Base-by-base conservation (phyloP, 2,113 vertebrate genomes). In the Apaloderma vittatum region DNA sequence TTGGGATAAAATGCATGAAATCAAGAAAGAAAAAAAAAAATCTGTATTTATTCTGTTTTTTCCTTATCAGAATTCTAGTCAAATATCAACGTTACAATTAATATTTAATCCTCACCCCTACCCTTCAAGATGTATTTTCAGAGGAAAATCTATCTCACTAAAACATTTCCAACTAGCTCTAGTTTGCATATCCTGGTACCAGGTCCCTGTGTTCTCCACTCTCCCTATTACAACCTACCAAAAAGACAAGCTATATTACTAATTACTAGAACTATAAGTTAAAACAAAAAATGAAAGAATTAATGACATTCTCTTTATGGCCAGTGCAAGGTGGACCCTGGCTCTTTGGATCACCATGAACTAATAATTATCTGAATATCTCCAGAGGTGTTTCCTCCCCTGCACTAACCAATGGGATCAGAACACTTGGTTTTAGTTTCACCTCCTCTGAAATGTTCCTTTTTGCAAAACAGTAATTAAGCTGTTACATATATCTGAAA, bases 401-500 rank as follows among this genome's bases (percentile, higher is more conserved):
- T 40, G 40, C 58, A 70, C 30, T 63, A 71, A 90, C 32, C 24
- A 23, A 0, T 76, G 62, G 54, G 75, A 57, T 37, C 57, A 62
- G 15, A 79, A 68, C 52, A 49, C 15, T 20, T 36, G 52, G 1
- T 82, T 93, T 80, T 58, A 77, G 86, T 87, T 77, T 89, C 12
- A 23, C 63, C 70, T 85, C 77, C 46, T 57, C 48, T 37, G 46
- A 93, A 94, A 84, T 7, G 2, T 68, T 71, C 84, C 16, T 29
- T 62, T 11, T 90, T 84, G 75, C 70, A 63, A 67, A 94, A 71
- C 32, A 46, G 52, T 77, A 62, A 66, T 87, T 86, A 74, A 70
- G 48, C 57, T 74, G 46, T 37, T 74, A 43, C 0, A 0, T 57
- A 13, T 6, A 40, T 48, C 26, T 86, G 70, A 62, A 80, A 83